A percentile compares a stretch with the other conserved stretches of the same genome.
Evolutionary conservation across 2,797 vertebrate species (phyloP).

Genomic region (Kryptolebias ocellatus): DNA sequence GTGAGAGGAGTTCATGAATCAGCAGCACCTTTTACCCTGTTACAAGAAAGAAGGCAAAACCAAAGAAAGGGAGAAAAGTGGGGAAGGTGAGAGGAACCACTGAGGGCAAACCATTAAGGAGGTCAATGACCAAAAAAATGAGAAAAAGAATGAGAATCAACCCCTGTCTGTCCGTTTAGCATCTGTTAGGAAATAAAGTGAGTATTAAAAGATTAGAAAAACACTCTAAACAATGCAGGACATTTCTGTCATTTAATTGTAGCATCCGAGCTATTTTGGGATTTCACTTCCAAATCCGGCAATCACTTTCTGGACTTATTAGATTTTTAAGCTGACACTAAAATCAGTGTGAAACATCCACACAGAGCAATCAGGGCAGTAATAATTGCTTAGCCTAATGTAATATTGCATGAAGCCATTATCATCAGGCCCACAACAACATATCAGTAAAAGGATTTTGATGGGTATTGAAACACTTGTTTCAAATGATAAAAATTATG

Average conservation of each 20-base stretch:
- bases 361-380: neutral
- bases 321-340: neutral
- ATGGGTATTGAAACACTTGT: neutral
- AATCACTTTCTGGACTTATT: constrained; percentile 4
- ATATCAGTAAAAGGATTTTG: constrained; percentile 2
- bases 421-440: constrained; percentile 2
- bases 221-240: constrained; percentile 1
- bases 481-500: neutral
- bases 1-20: constrained; percentile 50
- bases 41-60: constrained; percentile 39
- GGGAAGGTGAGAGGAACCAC: constrained; percentile 12
- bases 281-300: constrained; percentile 12
- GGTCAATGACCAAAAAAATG: constrained; percentile 25
- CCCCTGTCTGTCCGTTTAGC: constrained; percentile 19
- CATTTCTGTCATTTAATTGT: constrained; percentile 10
- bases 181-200: neutral
- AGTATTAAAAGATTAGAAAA: constrained; percentile 9
- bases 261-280: neutral
- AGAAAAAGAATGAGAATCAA: constrained; percentile 46
- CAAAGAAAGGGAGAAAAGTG: constrained; percentile 26
- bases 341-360: neutral
- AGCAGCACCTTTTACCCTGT: constrained; percentile 51
- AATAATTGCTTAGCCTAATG: constrained; percentile 8
- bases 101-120: constrained; percentile 49
- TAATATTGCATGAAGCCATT: constrained; percentile 8